Evolutionary conservation across 92 coral and sea anemone genomes (phyloP).

Genomic region (Palythoa grandis): DNA sequence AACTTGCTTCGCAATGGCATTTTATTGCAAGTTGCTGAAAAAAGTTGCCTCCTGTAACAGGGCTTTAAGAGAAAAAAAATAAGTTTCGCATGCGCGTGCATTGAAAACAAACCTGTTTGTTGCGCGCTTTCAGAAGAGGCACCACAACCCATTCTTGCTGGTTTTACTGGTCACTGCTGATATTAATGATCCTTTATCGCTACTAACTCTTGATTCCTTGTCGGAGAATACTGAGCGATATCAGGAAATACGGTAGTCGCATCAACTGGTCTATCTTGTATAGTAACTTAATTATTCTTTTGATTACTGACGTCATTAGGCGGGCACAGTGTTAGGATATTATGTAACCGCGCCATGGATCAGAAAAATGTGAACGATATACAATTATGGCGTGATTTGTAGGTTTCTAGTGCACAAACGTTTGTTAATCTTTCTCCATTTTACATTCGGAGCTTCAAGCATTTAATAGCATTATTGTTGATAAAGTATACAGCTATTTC

Average conservation of each 20-base stretch:
- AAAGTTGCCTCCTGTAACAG: too few species aligned
- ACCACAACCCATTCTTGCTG: conserved; percentile 13
- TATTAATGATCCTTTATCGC: background rate
- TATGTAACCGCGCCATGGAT: background rate
- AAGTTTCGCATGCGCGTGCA: background rate
- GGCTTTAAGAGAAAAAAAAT: background rate
- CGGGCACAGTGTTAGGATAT: too few species aligned
- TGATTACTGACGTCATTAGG: conserved; percentile 18
- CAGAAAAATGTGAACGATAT: too few species aligned
- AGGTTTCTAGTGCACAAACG: too few species aligned
- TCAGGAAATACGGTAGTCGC: background rate
- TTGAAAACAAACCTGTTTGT: background rate
- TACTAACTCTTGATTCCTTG: background rate
- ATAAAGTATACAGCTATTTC: too few species aligned
- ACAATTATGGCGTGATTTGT: too few species aligned
- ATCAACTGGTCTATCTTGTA: background rate
- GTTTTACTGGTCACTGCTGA: background rate
- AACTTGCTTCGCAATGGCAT: background rate
- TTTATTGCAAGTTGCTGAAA: too few species aligned
- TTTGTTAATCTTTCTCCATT: too few species aligned
- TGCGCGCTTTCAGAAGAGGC: conserved; percentile 19
- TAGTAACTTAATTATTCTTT: background rate
- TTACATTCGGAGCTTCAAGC: too few species aligned
- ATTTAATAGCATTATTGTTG: too few species aligned
- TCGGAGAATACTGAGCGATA: too few species aligned